Base-by-base conservation (phyloP, 2,888 invertebrate species). In the Kuschelorhynchus macadamiae region DNA sequence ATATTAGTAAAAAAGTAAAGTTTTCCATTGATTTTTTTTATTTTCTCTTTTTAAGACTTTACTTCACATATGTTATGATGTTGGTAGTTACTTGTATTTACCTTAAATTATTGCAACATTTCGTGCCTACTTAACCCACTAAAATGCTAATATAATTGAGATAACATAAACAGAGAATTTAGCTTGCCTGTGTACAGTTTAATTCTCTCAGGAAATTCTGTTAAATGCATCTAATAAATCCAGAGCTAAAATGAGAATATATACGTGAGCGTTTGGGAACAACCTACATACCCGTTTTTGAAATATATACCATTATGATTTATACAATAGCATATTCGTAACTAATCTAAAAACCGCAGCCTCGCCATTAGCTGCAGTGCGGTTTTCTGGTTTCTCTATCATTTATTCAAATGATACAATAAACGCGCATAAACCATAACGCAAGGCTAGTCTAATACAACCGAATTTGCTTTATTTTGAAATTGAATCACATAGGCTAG, bases 311-410 rank as follows among this genome's bases (percentile, higher is more conserved):
- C 44, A 53, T 62, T 53, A 53, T 53, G 62, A 62, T 53, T 62
- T 62, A 62, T 62, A 62, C 46, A 53, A 53, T 33, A 53, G 53
- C 55, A 62, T 62, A 62, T 62, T 53, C 44, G 36, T 25, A 53
- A 53, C 62, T 53, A 62, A 62, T 62, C 53, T 53, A 50, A 60
- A 60, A 60, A 60, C 60, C 50, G 60, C 60, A 50, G 60, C 50
- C 50, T 50, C 32, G 49, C 49, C 41, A 60, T 60, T 60, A 60
- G 41, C 60, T 60, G 60, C 42, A 42, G 16, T 50, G 60, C 50
- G 60, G 60, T 60, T 50, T 60, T 39, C 41, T 32, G 49, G 4
- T 39, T 49, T 47, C 49, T 39, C 47, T 49, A 59, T 59, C 33
- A 59, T 36, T 59, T 59, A 59, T 59, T 59, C 49, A 59, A 49